Evolutionary conservation across 1,140 invertebrate species (phyloP).

Genomic region (Drosophila willistoni): DNA sequence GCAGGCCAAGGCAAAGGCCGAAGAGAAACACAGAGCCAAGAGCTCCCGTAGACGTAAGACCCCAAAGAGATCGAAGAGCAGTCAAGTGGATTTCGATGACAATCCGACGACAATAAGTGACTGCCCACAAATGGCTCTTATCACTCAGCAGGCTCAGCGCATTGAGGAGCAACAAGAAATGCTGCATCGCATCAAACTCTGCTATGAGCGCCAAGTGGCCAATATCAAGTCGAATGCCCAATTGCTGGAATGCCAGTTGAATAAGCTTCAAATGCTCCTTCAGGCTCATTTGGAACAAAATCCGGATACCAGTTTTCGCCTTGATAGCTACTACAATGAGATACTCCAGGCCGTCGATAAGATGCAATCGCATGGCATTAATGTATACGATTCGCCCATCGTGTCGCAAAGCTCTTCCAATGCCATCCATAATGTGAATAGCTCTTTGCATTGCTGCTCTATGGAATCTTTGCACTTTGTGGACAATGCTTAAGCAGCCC

Average conservation of each 20-base stretch:
- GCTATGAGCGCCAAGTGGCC: constrained; percentile 47
- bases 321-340: constrained; percentile 20
- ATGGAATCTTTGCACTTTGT: neutral
- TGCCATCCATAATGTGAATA: neutral
- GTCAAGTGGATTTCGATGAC: neutral
- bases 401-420: neutral
- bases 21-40: neutral
- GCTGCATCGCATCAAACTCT: constrained; percentile 15
- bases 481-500: constrained; percentile 26
- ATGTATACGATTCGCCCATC: neutral
- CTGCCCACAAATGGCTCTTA: constrained; percentile 6
- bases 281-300: neutral
- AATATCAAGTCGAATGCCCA: constrained; percentile 39
- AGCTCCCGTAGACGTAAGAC: neutral
- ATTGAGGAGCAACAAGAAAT: constrained; percentile 32
- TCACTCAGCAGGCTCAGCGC: constrained; percentile 28
- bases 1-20: neutral
- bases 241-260: constrained; percentile 35
- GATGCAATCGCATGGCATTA: neutral
- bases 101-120: neutral
- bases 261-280: constrained; percentile 3
- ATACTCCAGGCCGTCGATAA: constrained; percentile 31
- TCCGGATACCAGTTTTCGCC: neutral
- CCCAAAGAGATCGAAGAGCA: neutral
- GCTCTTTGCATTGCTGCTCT: constrained; percentile 9